Evolutionary conservation across 2,797 vertebrate genomes (phyloP), one percentile per base, ranked within the genome.

Genomic region (Morelia viridis): DNA sequence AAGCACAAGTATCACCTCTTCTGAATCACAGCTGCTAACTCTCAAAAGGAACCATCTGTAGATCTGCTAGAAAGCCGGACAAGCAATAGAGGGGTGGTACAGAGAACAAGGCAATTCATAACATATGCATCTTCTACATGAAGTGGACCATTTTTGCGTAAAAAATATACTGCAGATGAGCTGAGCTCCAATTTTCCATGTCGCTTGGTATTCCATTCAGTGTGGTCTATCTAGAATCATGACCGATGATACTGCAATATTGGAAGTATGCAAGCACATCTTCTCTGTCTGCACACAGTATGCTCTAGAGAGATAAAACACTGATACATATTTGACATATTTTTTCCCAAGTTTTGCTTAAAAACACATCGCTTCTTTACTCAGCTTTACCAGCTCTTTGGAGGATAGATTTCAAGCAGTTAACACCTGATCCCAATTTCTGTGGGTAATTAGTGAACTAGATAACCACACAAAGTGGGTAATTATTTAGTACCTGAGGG

Each of bases 401-500:
- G 97, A 97, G 97, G 97, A 98, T 98, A 97, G 97, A 97, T 97
- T 98, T 97, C 97, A 95, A 97, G 97, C 97, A 97, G 97, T 98
- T 98, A 98, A 97, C 97, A 98, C 97, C 97, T 98, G 97, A 98
- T 97, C 97, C 97, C 97, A 98, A 98, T 98, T 98, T 98, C 97
- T 97, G 97, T 97, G 97, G 97, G 97, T 98, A 98, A 98, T 98
- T 98, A 98, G 97, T 97, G 97, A 97, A 97, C 97, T 97, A 97
- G 97, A 98, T 98, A 97, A 97, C 97, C 97, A 98, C 97, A 97
- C 97, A 97, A 97, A 98, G 96, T 97, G 97, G 97, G 97, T 98
- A 98, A 98, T 98, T 98, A 98, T 97, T 98, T 97, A 96, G 97
- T 96, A 97, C 97, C 97, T 97, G 97, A 97, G 97, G 97, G 97